These are phyloP conservation scores for Pipistrellus nathusii DNA, from an alignment of 2,797 vertebrate species.

Conservation along the genomic window DNA sequence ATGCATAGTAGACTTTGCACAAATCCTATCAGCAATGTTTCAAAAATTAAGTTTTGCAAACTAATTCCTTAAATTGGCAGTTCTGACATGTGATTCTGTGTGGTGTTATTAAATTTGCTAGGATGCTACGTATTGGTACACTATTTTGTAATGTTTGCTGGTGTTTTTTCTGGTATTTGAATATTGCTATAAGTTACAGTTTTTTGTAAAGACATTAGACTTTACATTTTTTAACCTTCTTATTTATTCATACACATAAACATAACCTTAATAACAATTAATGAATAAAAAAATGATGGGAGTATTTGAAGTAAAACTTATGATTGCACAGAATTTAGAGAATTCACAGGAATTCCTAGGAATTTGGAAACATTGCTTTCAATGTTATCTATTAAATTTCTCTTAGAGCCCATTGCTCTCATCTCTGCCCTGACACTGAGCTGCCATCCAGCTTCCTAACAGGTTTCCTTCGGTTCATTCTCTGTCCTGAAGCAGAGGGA, in stretches of 20 bases:
- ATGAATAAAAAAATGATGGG: neutral
- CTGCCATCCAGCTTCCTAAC: neutral
- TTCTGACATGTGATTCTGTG: neutral
- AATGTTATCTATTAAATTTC: neutral
- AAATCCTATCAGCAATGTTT: neutral
- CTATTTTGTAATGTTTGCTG: neutral
- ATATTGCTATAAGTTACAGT: slow-evolving; percentile 4
- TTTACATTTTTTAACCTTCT: slow-evolving; percentile 15
- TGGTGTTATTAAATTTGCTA: neutral
- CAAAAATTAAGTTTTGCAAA: slow-evolving; percentile 54
- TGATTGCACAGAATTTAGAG: slow-evolving; percentile 27
- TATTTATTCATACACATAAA: neutral
- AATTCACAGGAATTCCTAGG: neutral
- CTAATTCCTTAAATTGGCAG: neutral
- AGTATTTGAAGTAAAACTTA: slow-evolving; percentile 13
- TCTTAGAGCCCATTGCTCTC: neutral
- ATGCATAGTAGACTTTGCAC: neutral
- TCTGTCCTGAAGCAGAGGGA: neutral
- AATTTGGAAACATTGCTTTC: neutral
- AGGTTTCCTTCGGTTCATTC: neutral
- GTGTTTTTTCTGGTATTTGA: neutral
- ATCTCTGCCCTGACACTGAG: neutral
- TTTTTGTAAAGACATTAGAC: slow-evolving; percentile 10
- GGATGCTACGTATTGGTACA: neutral
- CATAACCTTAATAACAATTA: neutral